phyloP scores from a whole-genome alignment of 2,888 invertebrate species.

The Nasonovia ribisnigri region DNA sequence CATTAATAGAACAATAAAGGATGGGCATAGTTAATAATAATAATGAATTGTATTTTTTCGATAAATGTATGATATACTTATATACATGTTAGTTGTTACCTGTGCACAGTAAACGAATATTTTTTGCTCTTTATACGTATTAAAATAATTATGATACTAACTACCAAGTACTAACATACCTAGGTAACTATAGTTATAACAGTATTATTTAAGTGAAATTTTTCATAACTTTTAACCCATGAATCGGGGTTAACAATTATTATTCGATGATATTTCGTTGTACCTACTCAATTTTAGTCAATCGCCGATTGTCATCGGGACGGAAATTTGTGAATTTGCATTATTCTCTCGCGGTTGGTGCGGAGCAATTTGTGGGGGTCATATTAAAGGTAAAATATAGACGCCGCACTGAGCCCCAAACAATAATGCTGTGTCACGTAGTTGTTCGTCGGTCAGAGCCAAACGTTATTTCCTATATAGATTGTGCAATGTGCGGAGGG shows the following conservation, averaged over 20 bases:
- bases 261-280: not conserved
- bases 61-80: not conserved
- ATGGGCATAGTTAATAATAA: not conserved
- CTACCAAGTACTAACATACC: no score
- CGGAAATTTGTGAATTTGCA: not conserved
- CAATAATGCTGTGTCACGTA: not conserved
- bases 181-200: no score
- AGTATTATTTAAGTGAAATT: not conserved
- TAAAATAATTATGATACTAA: no score
- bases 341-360: not conserved
- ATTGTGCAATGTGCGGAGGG: not conserved
- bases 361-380: not conserved
- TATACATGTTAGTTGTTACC: not conserved
- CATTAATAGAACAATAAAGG: not conserved
- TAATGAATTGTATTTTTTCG: not conserved
- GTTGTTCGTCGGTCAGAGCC: not conserved
- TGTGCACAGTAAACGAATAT: not conserved
- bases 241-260: not conserved
- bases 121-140: not conserved
- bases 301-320: not conserved
- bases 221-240: not conserved
- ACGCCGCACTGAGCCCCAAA: not conserved
- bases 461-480: not conserved
- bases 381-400: not conserved
- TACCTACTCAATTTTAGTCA: not conserved